A percentile compares a stretch with the other conserved stretches of the same genome.
phyloP scores from a whole-genome alignment of 2,888 invertebrate species.

The Agelastica alni region DNA sequence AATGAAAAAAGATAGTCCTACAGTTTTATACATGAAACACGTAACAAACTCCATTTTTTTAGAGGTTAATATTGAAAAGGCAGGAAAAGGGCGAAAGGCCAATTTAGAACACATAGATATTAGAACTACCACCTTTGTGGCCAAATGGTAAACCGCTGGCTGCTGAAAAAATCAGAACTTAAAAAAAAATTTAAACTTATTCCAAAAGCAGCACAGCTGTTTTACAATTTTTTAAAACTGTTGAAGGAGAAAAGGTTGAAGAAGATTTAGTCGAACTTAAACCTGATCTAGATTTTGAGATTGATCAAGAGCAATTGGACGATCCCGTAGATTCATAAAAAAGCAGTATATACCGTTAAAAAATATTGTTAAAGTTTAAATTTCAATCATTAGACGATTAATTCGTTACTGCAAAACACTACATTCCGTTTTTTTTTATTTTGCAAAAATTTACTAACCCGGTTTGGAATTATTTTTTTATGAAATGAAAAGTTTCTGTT shows the following conservation, averaged over 20 bases:
- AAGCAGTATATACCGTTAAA: too few relatives aligned
- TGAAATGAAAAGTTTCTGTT: too few relatives aligned
- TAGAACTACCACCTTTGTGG: slow-evolving; percentile 3
- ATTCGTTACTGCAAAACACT: too few relatives aligned
- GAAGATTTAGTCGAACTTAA: slow-evolving; percentile 17
- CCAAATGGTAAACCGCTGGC: slow-evolving; percentile 9
- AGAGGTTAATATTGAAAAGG: slow-evolving; percentile 18
- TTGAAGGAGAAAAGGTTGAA: slow-evolving; percentile 7
- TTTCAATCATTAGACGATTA: too few relatives aligned
- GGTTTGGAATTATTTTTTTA: too few relatives aligned
- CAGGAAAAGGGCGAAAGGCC: slow-evolving; percentile 14
- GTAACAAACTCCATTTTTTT: slow-evolving; percentile 11
- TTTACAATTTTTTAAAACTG: slow-evolving; percentile 14
- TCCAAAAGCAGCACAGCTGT: slow-evolving; percentile 9
- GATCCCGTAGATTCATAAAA: too few relatives aligned
- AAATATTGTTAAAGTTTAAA: too few relatives aligned
- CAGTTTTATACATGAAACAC: slow-evolving; percentile 14
- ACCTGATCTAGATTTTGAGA: slow-evolving; percentile 7
- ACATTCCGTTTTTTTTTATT: too few relatives aligned
- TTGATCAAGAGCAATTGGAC: slow-evolving; percentile 12
- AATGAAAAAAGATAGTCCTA: slow-evolving; percentile 23
- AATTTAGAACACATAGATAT: not conserved
- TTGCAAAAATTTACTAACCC: too few relatives aligned
- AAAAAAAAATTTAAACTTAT: not conserved
- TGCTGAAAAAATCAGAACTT: slow-evolving; percentile 11